Percentiles rank a stretch among this genome's conserved stretches.
phyloP scores from a whole-genome alignment of 2,888 invertebrate species.

The Caenorhabditis drosophilae region DNA sequence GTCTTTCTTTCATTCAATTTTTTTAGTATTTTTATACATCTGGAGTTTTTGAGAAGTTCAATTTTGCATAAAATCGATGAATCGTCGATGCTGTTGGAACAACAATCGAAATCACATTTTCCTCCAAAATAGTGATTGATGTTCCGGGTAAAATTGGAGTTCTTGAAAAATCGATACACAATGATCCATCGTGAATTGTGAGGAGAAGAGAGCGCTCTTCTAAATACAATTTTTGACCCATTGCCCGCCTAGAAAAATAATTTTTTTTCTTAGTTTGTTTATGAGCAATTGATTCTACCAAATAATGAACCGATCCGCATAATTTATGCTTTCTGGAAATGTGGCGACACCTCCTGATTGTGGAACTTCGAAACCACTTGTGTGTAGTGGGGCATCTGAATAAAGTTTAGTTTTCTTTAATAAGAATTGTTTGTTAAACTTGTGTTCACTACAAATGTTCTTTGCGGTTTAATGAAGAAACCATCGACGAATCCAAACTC shows the following conservation, averaged over 20 bases:
- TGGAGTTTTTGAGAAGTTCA: slow-evolving; percentile 8
- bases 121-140: slow-evolving; percentile 29
- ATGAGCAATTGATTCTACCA: slow-evolving; percentile 44
- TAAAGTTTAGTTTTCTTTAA: not conserved
- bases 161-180: slow-evolving; percentile 60
- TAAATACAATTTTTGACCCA: slow-evolving; percentile 55
- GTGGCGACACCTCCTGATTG: slow-evolving; percentile 57
- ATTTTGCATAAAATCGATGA: slow-evolving; percentile 51
- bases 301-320: slow-evolving; percentile 56
- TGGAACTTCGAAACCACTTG: slow-evolving; percentile 42
- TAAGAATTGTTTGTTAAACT: slow-evolving; percentile 24
- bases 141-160: slow-evolving; percentile 58
- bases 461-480: slow-evolving; percentile 30
- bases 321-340: slow-evolving; percentile 40
- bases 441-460: slow-evolving; percentile 50
- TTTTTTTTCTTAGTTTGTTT: not conserved
- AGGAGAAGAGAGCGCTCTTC: slow-evolving; percentile 55
- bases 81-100: slow-evolving; percentile 64
- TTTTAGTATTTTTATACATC: slow-evolving; percentile 12
- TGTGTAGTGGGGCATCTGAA: slow-evolving; percentile 61
- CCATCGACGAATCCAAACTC: slow-evolving; percentile 38
- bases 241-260: slow-evolving; percentile 53
- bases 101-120: slow-evolving; percentile 47
- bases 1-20: not conserved
- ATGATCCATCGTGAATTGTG: slow-evolving; percentile 44